Evolutionary conservation across 1,140 invertebrate genomes (phyloP).

Genomic region (Marisa cornuarietis): DNA sequence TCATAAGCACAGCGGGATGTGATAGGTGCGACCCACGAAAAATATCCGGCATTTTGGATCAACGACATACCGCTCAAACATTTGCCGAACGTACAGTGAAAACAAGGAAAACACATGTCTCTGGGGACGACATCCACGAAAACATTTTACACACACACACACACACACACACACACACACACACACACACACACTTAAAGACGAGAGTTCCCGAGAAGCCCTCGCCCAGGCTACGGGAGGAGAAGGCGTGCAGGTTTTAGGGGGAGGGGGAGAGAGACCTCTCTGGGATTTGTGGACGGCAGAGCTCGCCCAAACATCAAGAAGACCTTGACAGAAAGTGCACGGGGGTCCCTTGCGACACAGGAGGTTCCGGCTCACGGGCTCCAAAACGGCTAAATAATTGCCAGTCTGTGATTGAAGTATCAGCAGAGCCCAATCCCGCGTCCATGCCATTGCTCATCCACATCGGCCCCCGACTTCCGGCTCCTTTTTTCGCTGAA

Average conservation of each 20-base stretch:
- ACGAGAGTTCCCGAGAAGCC: background rate
- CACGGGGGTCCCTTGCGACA: background rate
- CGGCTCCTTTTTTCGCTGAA: background rate
- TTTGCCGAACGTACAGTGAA: background rate
- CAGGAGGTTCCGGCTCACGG: background rate
- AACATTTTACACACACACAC: background rate
- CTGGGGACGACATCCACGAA: background rate
- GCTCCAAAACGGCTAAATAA: background rate
- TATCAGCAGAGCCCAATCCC: background rate
- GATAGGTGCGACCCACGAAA: no score
- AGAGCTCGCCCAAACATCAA: background rate
- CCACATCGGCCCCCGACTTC: background rate
- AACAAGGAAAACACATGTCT: background rate
- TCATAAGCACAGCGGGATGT: background rate
- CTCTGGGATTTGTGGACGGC: no score
- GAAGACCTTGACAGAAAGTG: background rate
- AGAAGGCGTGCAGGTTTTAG: background rate
- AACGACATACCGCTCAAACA: background rate
- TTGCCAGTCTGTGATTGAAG: background rate
- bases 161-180: constrained; percentile 10
- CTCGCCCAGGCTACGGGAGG: background rate
- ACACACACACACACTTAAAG: background rate
- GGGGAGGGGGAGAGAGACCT: background rate
- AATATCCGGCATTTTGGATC: background rate
- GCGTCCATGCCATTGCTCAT: background rate